These are phyloP conservation scores for Nymphalis urticae DNA, from an alignment of 2,888 invertebrate species.

Conservation along the genomic window DNA sequence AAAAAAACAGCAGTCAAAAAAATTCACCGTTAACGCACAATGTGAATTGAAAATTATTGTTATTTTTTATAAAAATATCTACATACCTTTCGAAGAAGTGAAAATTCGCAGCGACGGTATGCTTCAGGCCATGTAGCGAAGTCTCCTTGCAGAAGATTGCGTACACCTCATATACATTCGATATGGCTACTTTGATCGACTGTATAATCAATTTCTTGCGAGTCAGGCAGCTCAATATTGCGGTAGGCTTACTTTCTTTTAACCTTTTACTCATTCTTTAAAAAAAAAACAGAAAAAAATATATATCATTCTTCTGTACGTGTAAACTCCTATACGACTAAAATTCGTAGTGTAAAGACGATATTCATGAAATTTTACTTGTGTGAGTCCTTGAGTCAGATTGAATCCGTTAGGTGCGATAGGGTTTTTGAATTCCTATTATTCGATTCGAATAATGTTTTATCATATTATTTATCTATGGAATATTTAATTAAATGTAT, in stretches of 20 bases:
- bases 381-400: too few species aligned
- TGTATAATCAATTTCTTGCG: constrained; percentile 57
- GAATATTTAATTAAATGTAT: too few species aligned
- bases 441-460: too few species aligned
- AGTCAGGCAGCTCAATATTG: constrained; percentile 61
- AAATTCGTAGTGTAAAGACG: too few species aligned
- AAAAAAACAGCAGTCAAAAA: constrained; percentile 14
- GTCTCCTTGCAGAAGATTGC: constrained; percentile 69
- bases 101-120: constrained; percentile 66
- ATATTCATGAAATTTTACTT: too few species aligned
- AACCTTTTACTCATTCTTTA: constrained; percentile 20
- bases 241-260: constrained; percentile 49
- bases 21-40: constrained; percentile 7
- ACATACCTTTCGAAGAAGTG: constrained; percentile 69
- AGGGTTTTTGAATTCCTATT: too few species aligned
- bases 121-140: constrained; percentile 71
- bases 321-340: not conserved
- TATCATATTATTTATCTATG: too few species aligned
- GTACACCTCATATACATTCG: constrained; percentile 51
- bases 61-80: not conserved
- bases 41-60: not conserved
- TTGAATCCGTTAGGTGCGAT: too few species aligned
- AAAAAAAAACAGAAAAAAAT: not conserved
- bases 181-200: constrained; percentile 51
- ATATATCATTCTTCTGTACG: not conserved